These are phyloP conservation scores for Brachycybe producta DNA, from an alignment of 2,888 invertebrate species.

Conservation along the genomic window DNA sequence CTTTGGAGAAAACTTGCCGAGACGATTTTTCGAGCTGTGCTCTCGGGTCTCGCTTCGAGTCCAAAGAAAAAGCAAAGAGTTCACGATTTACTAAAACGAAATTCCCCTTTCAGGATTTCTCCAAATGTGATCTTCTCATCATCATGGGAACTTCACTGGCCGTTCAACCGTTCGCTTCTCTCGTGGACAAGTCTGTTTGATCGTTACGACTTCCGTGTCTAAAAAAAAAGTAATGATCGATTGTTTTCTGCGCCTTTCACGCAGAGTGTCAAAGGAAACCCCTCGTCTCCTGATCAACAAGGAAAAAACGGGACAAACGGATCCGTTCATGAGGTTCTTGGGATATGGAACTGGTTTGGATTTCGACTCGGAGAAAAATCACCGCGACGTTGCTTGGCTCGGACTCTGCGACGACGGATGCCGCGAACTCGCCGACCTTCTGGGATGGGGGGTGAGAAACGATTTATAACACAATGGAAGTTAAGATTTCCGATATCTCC, in stretches of 20 bases:
- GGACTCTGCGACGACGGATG: conserved; percentile 77
- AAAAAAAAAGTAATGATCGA: background rate
- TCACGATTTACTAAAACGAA: conserved; percentile 26
- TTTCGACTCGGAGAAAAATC: conserved; percentile 49
- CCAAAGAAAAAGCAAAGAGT: background rate
- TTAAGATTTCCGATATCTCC: background rate
- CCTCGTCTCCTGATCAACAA: conserved; percentile 77
- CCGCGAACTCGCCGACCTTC: conserved; percentile 52
- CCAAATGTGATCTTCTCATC: conserved; percentile 75
- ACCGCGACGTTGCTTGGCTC: conserved; percentile 62
- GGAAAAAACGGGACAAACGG: conserved; percentile 50
- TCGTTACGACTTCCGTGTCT: background rate
- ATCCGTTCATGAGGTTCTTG: conserved; percentile 19
- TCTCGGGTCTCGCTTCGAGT: background rate
- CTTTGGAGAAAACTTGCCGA: conserved; percentile 2
- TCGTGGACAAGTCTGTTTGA: conserved; percentile 55
- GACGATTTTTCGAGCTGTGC: background rate
- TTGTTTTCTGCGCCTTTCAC: background rate
- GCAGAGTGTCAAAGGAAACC: conserved; percentile 52
- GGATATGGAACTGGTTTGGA: conserved; percentile 46
- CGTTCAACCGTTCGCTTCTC: conserved; percentile 87
- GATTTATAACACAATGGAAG: background rate
- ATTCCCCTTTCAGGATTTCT: conserved; percentile 50
- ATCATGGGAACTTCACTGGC: conserved; percentile 89
- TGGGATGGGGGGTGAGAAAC: conserved; percentile 60